These are phyloP conservation scores for Xyliphius kryptos DNA, from an alignment of 2,113 vertebrate genomes.

Conservation along the genomic window DNA sequence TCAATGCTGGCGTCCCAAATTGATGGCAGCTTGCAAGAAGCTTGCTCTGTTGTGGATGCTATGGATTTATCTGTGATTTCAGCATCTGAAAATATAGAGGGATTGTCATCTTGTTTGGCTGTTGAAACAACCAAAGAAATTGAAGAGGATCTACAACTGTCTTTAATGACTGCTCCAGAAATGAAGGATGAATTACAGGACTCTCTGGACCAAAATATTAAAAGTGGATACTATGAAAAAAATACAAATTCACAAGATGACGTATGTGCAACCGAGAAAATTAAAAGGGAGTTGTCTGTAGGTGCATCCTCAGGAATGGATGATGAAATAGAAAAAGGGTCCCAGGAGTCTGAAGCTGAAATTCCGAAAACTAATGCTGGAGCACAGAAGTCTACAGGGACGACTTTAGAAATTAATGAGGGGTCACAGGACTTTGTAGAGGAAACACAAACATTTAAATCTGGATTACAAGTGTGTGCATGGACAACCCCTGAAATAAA, in stretches of 20 bases:
- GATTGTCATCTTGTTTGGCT: no score
- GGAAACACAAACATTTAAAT: conserved; percentile 1
- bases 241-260: background rate
- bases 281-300: background rate
- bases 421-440: background rate
- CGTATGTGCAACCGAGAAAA: background rate
- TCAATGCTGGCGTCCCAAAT: no score
- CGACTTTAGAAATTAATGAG: background rate
- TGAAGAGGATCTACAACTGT: background rate
- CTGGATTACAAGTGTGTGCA: no score
- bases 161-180: background rate
- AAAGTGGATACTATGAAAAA: background rate
- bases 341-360: background rate
- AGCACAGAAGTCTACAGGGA: background rate
- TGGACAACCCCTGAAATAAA: background rate
- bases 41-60: conserved; percentile 3
- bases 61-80: background rate
- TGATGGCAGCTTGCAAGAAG: no score
- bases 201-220: background rate
- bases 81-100: no score
- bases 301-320: background rate
- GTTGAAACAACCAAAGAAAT: background rate
- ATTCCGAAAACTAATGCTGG: background rate
- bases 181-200: background rate
- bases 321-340: background rate